phyloP scores from a whole-genome alignment of 2,797 vertebrate genomes.

The Oryzias sinensis region DNA sequence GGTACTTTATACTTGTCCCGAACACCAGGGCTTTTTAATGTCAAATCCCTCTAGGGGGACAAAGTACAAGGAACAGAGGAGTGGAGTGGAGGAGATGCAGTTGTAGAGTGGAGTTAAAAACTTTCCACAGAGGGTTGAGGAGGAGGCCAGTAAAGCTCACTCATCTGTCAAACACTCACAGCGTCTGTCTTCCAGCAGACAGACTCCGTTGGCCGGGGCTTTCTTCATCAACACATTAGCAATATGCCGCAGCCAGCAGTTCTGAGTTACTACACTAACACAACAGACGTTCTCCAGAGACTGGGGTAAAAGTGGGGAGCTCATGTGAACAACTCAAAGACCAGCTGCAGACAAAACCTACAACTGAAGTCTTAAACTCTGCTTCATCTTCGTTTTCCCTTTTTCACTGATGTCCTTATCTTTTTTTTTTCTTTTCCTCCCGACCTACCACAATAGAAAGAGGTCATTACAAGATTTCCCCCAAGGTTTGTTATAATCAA shows the following conservation, averaged over 20 bases:
- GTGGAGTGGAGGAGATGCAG: slow-evolving; percentile 54
- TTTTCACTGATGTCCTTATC: slow-evolving; percentile 6
- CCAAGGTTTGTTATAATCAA: slow-evolving; percentile 70
- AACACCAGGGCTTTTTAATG: slow-evolving; percentile 39
- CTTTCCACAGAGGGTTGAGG: slow-evolving; percentile 77
- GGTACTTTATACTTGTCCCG: slow-evolving; percentile 43
- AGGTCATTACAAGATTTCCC: slow-evolving; percentile 54
- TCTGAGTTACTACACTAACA: slow-evolving; percentile 56
- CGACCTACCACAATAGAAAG: slow-evolving; percentile 26
- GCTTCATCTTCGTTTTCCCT: slow-evolving; percentile 14
- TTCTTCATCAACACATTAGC: slow-evolving; percentile 74
- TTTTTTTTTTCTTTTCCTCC: slow-evolving; percentile 14
- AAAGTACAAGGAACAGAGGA: slow-evolving; percentile 42
- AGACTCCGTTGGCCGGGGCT: slow-evolving; percentile 57
- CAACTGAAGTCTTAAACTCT: slow-evolving; percentile 3
- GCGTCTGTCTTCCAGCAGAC: slow-evolving; percentile 62
- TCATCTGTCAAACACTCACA: slow-evolving; percentile 70
- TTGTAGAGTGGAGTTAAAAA: slow-evolving; percentile 52
- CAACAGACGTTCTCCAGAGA: slow-evolving; percentile 44
- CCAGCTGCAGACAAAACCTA: slow-evolving; percentile 30
- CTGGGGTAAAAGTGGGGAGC: slow-evolving; percentile 33
- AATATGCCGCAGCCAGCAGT: slow-evolving; percentile 64
- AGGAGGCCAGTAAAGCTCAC: slow-evolving; percentile 68
- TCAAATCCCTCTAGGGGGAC: slow-evolving; percentile 50
- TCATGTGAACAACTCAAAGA: slow-evolving; percentile 42